Evolutionary conservation across 2,888 invertebrate genomes (phyloP).

Genomic region (Dermolepida albohirtum): DNA sequence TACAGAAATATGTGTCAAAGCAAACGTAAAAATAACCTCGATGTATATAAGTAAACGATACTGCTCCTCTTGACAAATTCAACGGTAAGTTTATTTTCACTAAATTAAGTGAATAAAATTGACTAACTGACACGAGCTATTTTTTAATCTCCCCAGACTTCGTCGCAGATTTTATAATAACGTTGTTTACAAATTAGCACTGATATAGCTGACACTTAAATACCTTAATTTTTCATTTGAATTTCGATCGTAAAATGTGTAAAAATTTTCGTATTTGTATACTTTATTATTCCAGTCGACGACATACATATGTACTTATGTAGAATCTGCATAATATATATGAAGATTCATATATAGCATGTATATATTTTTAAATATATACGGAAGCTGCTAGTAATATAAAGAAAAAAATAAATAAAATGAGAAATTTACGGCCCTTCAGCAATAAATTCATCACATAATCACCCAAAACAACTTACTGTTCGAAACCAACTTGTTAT

Average conservation of each 20-base stretch:
- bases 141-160: constrained; percentile 15
- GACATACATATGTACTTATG: background rate
- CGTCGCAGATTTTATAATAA: constrained; percentile 26
- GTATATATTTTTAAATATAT: no score
- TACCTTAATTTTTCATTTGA: constrained; percentile 27
- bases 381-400: background rate
- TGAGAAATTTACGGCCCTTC: constrained; percentile 18
- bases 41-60: no score
- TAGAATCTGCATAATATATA: background rate
- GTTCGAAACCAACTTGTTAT: constrained; percentile 9
- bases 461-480: constrained; percentile 31
- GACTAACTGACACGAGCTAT: constrained; percentile 11
- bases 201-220: constrained; percentile 28
- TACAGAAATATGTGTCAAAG: no score
- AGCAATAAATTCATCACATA: constrained; percentile 34
- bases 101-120: constrained; percentile 5
- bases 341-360: no score
- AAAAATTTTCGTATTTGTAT: constrained; percentile 18
- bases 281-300: background rate
- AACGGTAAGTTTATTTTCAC: background rate
- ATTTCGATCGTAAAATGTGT: constrained; percentile 27
- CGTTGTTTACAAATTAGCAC: constrained; percentile 30
- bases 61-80: no score
- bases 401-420: constrained; percentile 12
- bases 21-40: no score